Evolutionary conservation across 2,888 invertebrate genomes (phyloP).

Genomic region (Acrocyrtus sp.): DNA sequence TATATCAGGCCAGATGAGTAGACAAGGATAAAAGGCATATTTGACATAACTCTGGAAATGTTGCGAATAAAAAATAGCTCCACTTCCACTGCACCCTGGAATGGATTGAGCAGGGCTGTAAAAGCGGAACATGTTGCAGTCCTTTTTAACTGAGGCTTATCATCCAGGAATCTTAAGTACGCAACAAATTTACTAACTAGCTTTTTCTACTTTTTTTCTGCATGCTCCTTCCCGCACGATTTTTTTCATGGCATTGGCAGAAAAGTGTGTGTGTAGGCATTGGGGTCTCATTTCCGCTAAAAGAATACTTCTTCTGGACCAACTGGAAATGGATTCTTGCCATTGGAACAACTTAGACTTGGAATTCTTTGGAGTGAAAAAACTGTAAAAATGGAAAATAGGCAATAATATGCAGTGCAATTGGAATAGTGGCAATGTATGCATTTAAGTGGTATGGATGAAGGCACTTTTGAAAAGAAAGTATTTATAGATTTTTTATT

Average conservation of each 20-base stretch:
- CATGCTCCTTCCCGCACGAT: neutral
- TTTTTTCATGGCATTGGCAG: no score
- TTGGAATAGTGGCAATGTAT: neutral
- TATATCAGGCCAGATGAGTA: neutral
- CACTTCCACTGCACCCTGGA: neutral
- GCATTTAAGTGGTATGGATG: neutral
- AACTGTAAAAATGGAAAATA: neutral
- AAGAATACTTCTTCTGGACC: no score
- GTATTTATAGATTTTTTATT: conserved; percentile 3
- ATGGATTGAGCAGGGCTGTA: neutral
- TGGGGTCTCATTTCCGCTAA: no score
- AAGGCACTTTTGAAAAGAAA: neutral
- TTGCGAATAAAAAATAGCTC: no score
- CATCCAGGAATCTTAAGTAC: conserved; percentile 22
- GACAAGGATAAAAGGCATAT: neutral
- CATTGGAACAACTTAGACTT: no score
- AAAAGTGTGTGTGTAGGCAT: no score
- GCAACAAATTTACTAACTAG: conserved; percentile 11
- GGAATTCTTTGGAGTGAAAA: no score
- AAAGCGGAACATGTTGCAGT: neutral
- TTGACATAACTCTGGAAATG: neutral
- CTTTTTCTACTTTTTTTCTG: neutral
- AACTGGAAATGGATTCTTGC: no score
- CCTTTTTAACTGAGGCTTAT: neutral
- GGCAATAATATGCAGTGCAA: neutral